Evolutionary conservation across 2,797 vertebrate species (phyloP).

Genomic region (Caiman crocodilus): DNA sequence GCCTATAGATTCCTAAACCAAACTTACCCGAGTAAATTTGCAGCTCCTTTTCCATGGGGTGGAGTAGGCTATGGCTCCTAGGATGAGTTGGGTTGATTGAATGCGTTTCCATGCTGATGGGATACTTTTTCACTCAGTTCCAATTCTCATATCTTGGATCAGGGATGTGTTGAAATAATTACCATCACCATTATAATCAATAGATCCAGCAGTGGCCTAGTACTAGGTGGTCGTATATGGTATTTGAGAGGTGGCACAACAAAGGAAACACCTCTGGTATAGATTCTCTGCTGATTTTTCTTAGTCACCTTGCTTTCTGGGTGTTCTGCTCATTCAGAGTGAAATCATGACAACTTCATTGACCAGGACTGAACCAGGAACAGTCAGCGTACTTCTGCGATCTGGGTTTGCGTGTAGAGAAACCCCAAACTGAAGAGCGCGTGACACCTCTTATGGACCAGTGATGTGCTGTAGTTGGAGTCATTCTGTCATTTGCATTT

Average conservation of each 20-base stretch:
- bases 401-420: not conserved
- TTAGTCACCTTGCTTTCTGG: rapidly evolving
- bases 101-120: not conserved
- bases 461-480: not conserved
- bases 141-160: not conserved
- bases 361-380: not conserved
- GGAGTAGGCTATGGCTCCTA: not conserved
- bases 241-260: not conserved
- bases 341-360: not conserved
- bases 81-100: conserved; percentile 56
- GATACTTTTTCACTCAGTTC: not conserved
- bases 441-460: not conserved
- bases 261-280: not conserved
- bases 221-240: not conserved
- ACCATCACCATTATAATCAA: not conserved
- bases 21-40: conserved; percentile 36
- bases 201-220: not conserved
- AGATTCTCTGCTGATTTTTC: not conserved
- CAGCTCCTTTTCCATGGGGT: conserved; percentile 45
- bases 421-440: not conserved
- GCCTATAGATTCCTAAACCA: conserved; percentile 59
- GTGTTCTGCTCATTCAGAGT: rapidly evolving
- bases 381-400: rapidly evolving
- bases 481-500: not conserved
- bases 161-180: not conserved